Percentiles rank a stretch among this genome's conserved stretches.
These are phyloP conservation scores for Heliconius charithonia DNA, from an alignment of 2,888 invertebrate species.

Conservation along the genomic window DNA sequence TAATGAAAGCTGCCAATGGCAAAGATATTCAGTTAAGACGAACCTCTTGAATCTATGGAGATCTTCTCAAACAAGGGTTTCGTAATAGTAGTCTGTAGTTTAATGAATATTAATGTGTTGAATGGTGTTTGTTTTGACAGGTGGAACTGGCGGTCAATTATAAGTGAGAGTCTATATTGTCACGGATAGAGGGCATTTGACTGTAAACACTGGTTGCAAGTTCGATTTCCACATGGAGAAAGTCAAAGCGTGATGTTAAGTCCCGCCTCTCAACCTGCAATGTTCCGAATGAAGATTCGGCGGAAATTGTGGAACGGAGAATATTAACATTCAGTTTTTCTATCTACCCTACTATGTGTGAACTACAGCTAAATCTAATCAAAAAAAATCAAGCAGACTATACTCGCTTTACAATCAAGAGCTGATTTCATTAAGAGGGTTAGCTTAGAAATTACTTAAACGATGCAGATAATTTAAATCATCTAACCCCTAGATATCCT, in stretches of 20 bases:
- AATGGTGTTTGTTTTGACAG: constrained; percentile 14
- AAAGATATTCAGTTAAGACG: constrained; percentile 9
- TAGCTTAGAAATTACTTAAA: not conserved
- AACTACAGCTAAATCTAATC: not conserved
- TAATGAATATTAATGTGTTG: constrained; percentile 20
- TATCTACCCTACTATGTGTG: too few species aligned
- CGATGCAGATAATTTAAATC: not conserved
- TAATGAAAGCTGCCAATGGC: constrained; percentile 20
- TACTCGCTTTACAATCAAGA: not conserved
- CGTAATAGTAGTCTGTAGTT: constrained; percentile 11
- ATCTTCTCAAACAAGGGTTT: constrained; percentile 3
- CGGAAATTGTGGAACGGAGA: too few species aligned
- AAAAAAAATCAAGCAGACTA: not conserved
- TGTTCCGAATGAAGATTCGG: too few species aligned
- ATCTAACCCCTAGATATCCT: not conserved
- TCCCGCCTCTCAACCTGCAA: too few species aligned
- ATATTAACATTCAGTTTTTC: too few species aligned
- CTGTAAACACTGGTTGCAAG: not conserved
- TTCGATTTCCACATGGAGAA: not conserved
- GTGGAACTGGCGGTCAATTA: not conserved
- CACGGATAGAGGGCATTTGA: too few species aligned
- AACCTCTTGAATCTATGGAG: constrained; percentile 17
- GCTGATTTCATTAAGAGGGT: not conserved
- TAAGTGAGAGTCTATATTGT: too few species aligned
- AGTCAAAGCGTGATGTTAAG: not conserved